phyloP scores from a whole-genome alignment of 1,140 invertebrate genomes.

The Tetragnatha versicolor region DNA sequence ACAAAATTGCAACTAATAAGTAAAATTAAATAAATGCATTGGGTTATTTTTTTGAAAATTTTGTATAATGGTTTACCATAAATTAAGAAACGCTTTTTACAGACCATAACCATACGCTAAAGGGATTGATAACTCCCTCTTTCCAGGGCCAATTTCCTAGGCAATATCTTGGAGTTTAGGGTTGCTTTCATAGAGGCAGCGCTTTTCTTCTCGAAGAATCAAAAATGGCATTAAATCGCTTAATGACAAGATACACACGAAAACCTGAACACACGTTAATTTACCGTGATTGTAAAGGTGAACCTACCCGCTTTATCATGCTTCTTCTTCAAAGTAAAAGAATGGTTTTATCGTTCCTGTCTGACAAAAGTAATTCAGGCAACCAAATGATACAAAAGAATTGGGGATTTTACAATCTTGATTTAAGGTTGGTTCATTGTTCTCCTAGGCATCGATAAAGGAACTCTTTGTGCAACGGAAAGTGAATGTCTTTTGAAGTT shows the following conservation, averaged over 20 bases:
- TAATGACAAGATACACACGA: constrained; percentile 3
- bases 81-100: no score
- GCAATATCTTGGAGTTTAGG: no score
- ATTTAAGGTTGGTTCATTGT: constrained; percentile 25
- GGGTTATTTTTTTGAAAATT: no score
- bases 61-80: no score
- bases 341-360: constrained; percentile 38
- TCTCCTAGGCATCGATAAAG: constrained; percentile 6
- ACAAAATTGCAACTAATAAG: no score
- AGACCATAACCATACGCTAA: no score
- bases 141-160: no score
- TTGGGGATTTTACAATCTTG: constrained; percentile 38
- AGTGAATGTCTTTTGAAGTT: constrained; percentile 33
- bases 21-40: no score
- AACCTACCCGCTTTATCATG: not conserved
- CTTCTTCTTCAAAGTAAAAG: constrained; percentile 8
- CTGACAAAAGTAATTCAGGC: constrained; percentile 33
- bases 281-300: constrained; percentile 28
- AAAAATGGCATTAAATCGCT: constrained; percentile 22
- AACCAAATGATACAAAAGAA: constrained; percentile 37
- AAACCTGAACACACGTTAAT: not conserved
- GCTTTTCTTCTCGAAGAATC: constrained; percentile 15
- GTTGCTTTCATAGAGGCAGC: no score
- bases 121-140: no score
- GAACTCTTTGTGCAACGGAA: constrained; percentile 37